Percentiles rank a stretch among this genome's conserved stretches.
Evolutionary conservation across 64 coral and sea anemone genomes (phyloP).

Genomic region (Cladopsammia gracilis): DNA sequence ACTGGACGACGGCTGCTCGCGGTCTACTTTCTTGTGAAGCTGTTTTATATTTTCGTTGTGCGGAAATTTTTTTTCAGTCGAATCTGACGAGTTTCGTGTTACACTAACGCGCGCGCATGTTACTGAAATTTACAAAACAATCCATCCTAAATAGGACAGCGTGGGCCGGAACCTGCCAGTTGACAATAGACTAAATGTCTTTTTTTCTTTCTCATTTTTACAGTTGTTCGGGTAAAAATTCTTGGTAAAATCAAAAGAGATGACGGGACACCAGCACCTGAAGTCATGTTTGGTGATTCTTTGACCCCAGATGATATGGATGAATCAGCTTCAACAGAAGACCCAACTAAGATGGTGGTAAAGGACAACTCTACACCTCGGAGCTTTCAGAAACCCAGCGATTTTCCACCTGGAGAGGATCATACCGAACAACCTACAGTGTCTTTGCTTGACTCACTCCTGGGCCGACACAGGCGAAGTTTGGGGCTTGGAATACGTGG

Average conservation of each 20-base stretch:
- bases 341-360: background rate
- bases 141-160: too few species aligned
- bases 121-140: too few species aligned
- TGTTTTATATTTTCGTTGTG: too few species aligned
- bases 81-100: too few species aligned
- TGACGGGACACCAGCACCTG: background rate
- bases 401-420: conserved; percentile 7
- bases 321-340: background rate
- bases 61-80: too few species aligned
- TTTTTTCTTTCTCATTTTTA: background rate
- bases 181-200: too few species aligned
- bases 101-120: too few species aligned
- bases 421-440: background rate
- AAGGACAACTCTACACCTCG: background rate
- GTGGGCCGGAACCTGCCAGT: too few species aligned
- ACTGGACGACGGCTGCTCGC: too few species aligned
- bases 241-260: conserved; percentile 13
- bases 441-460: background rate
- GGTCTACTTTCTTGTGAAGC: too few species aligned
- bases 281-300: background rate
- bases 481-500: background rate
- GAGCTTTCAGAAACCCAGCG: background rate
- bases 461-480: conserved; percentile 15
- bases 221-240: conserved; percentile 29
- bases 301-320: background rate